A percentile compares a stretch with the other conserved stretches of the same genome.
phyloP scores from a whole-genome alignment of 2,797 vertebrate genomes.

The Sebastes steindachneri region DNA sequence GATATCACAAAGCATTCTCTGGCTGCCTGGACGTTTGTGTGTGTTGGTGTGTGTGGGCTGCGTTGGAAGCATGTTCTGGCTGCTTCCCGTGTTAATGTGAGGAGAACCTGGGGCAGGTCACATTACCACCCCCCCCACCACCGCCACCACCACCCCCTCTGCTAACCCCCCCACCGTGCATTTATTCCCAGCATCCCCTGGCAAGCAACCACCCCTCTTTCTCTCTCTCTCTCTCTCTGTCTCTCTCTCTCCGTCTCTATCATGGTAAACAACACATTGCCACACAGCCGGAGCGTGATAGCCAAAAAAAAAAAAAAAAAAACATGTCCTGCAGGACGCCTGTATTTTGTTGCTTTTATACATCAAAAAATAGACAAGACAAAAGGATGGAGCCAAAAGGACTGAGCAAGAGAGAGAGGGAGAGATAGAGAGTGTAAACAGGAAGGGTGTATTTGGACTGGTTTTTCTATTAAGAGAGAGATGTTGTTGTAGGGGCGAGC shows the following conservation, averaged over 20 bases:
- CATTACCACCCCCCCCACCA: conserved; percentile 58
- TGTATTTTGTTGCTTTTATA: conserved; percentile 79
- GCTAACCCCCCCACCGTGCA: conserved; percentile 69
- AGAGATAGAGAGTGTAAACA: conserved; percentile 72
- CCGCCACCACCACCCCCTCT: conserved; percentile 29
- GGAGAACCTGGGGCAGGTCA: conserved; percentile 88
- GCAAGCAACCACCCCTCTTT: conserved; percentile 75
- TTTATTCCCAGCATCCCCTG: conserved; percentile 85
- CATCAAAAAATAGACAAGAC: conserved; percentile 81
- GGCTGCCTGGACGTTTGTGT: conserved; percentile 34
- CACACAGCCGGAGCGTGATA: conserved; percentile 85
- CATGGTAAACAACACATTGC: conserved; percentile 89
- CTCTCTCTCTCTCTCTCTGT: neutral
- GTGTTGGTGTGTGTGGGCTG: conserved; percentile 67
- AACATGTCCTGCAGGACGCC: conserved; percentile 76
- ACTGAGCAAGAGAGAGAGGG: conserved; percentile 51
- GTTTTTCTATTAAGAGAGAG: conserved; percentile 73
- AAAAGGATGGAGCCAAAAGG: conserved; percentile 72
- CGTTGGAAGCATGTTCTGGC: conserved; percentile 84
- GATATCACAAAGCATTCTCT: conserved; percentile 52
- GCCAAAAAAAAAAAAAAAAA: conserved; percentile 72
- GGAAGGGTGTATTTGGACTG: conserved; percentile 77
- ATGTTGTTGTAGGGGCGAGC: conserved; percentile 66
- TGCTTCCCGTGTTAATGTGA: conserved; percentile 83
- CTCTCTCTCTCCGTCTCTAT: conserved; percentile 57